Percentiles rank a stretch among this genome's conserved stretches.
phyloP scores from a whole-genome alignment of 2,113 vertebrate genomes.

The Laticauda laticaudata region DNA sequence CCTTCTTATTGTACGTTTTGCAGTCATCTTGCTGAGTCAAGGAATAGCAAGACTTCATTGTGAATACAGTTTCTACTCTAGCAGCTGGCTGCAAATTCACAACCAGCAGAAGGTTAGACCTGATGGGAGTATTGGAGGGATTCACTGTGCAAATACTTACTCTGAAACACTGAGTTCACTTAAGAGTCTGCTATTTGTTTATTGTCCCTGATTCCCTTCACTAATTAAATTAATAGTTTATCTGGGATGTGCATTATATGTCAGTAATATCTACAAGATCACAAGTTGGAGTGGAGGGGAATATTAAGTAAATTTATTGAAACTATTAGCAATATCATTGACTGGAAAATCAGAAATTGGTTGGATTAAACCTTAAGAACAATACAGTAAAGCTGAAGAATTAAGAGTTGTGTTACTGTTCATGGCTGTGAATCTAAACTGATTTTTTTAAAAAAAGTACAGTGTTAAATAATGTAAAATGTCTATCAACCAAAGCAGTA shows the following conservation, averaged over 20 bases:
- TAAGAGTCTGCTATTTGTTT: conserved; percentile 35
- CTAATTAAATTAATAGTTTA: conserved; percentile 35
- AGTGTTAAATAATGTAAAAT: neutral
- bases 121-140: conserved; percentile 26
- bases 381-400: neutral
- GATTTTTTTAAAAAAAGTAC: neutral
- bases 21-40: conserved; percentile 14
- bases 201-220: conserved; percentile 33
- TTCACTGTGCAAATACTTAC: conserved; percentile 32
- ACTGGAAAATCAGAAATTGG: neutral
- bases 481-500: neutral
- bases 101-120: conserved; percentile 32
- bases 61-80: neutral
- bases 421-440: neutral
- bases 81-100: conserved; percentile 2
- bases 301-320: conserved; percentile 7
- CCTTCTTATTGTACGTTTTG: neutral
- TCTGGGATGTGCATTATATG: conserved; percentile 24
- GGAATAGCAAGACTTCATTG: neutral
- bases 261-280: conserved; percentile 25
- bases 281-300: neutral
- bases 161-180: conserved; percentile 32
- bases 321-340: neutral
- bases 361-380: neutral
- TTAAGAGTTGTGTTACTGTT: neutral